These are phyloP conservation scores for Pachycephus smyrnensis DNA, from an alignment of 2,888 invertebrate species.

Conservation along the genomic window DNA sequence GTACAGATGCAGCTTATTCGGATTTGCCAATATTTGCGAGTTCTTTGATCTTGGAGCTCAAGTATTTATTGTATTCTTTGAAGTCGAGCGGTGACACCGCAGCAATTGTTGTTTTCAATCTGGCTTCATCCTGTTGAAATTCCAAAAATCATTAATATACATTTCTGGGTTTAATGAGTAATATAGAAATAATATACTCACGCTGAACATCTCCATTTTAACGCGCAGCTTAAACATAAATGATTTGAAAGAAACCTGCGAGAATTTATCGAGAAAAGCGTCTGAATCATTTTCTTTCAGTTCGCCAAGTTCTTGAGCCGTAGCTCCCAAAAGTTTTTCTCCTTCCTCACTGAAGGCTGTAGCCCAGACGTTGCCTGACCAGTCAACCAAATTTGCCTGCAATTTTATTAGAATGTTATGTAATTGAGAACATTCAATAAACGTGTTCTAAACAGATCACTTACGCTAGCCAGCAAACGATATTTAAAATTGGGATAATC, in stretches of 20 bases:
- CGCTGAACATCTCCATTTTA: conserved; percentile 93
- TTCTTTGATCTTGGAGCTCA: conserved; percentile 78
- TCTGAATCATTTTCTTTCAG: conserved; percentile 77
- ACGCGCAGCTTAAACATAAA: conserved; percentile 87
- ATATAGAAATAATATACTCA: conserved; percentile 67
- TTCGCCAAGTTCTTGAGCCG: conserved; percentile 83
- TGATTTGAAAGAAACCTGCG: conserved; percentile 81
- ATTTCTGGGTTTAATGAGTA: conserved; percentile 4
- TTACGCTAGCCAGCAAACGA: conserved; percentile 83
- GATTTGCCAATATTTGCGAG: conserved; percentile 69
- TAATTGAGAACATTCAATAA: background rate
- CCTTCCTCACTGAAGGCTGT: conserved; percentile 90
- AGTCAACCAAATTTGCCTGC: conserved; percentile 88
- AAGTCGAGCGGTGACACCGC: conserved; percentile 80
- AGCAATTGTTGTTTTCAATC: conserved; percentile 81
- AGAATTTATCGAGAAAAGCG: conserved; percentile 77
- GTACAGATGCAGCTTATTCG: background rate
- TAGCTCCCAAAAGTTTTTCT: conserved; percentile 79
- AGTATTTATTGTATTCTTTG: conserved; percentile 79
- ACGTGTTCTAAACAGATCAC: conserved; percentile 43
- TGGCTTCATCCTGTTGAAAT: conserved; percentile 79
- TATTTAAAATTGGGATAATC: conserved; percentile 89
- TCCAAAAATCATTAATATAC: conserved; percentile 19
- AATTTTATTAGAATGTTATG: conserved; percentile 5
- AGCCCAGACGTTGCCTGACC: conserved; percentile 88